Evolutionary conservation across 2,113 vertebrate genomes (phyloP), one percentile per base, ranked within the genome.

Genomic region (Oreochromis aureus): DNA sequence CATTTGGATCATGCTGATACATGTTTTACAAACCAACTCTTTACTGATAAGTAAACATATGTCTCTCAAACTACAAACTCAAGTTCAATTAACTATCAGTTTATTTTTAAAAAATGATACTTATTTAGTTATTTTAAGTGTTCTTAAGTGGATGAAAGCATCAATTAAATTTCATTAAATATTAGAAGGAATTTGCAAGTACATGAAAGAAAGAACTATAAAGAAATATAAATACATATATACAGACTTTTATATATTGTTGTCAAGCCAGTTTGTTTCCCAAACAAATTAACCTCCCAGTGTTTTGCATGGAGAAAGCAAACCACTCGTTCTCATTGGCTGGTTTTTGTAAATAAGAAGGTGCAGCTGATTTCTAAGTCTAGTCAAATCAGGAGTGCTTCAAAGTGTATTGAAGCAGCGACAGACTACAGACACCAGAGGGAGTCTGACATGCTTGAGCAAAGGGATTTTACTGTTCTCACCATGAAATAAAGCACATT

Each of bases 361-460:
- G 34, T 10, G 61, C 44, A 53, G 44, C 39, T 51, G 11, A 12
- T 10, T 30, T 76, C 15, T 18, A 48, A 76, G 51, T 63, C 11
- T 56, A 39, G 71, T 41, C 59, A 56, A 53, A 71, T 56, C 22
- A 19, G 9, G 3, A 51, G 69, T 16, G 53, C 10, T 2, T 73
- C 1, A 2, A 46, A 22, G 54, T 27, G 59, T 39, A 80, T 51
- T 22, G 30, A 44, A 34, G 86, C 81, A 85, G 48, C 2, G 5
- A 56, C 59, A 11, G 9, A 24, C 54, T 69, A 3, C 44, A 63
- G 34, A 83, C 92, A 92, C 82, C 63, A 92, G 91, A 55, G 89
- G 91, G 92, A 51, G 87, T 18, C 32, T 46, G 13, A 80, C 30
- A 41, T 44, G 54, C 24, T 48, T 76, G 16, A 30, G 24, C 19